Evolutionary conservation across 2,888 invertebrate species (phyloP).

Genomic region (Drosophila paramelanica): DNA sequence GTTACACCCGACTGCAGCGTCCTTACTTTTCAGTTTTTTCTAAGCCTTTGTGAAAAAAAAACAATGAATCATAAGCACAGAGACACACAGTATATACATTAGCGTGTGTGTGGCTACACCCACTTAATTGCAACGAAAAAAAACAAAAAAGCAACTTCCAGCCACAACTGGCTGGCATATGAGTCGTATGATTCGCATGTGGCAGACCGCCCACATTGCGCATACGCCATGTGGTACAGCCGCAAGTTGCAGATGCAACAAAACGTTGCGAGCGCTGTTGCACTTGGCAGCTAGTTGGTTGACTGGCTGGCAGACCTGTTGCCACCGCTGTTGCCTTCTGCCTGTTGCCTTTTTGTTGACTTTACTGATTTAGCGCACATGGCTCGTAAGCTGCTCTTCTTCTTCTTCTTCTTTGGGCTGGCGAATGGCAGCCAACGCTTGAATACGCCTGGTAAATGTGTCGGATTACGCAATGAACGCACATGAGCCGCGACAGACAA

Average conservation of each 20-base stretch:
- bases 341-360: slow-evolving; percentile 62
- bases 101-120: slow-evolving; percentile 34
- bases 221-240: slow-evolving; percentile 59
- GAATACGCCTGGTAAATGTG: slow-evolving; percentile 75
- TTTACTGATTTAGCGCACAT: slow-evolving; percentile 66
- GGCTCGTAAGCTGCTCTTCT: slow-evolving; percentile 47
- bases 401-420: slow-evolving; percentile 12
- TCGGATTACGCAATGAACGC: slow-evolving; percentile 78
- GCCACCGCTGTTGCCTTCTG: slow-evolving; percentile 20
- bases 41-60: slow-evolving; percentile 9
- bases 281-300: slow-evolving; percentile 68
- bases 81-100: slow-evolving; percentile 2
- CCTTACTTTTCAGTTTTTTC: neutral
- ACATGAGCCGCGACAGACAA: slow-evolving; percentile 61
- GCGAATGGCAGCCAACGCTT: slow-evolving; percentile 59
- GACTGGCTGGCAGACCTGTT: slow-evolving; percentile 36
- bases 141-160: slow-evolving; percentile 5
- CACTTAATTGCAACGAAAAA: slow-evolving; percentile 35
- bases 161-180: slow-evolving; percentile 32
- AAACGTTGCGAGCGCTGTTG: slow-evolving; percentile 39
- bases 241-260: slow-evolving; percentile 36
- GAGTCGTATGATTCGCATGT: slow-evolving; percentile 33
- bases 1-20: neutral
- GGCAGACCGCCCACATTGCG: slow-evolving; percentile 61
- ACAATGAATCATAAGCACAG: slow-evolving; percentile 50